Base-by-base conservation (phyloP, 1,140 invertebrate genomes). In the Neodiprion lecontei region DNA sequence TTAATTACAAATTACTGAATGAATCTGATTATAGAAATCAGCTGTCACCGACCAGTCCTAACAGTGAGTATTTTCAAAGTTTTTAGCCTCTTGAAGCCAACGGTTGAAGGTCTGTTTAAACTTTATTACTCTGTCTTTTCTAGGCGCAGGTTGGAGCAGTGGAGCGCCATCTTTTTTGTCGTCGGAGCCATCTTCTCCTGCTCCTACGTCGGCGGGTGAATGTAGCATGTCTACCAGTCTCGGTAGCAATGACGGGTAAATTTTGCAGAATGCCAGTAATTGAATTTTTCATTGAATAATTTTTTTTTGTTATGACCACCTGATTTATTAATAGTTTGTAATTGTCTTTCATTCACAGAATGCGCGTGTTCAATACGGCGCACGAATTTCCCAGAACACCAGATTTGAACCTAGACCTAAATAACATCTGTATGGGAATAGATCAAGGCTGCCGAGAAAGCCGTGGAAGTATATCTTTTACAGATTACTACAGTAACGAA, bases 171-270 rank as follows among this genome's bases (percentile, higher is more conserved):
- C 89, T 23, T 90, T 92, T 53, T 90, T 92, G 5, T 92, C 90
- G 23, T 92, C 91, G 49, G 91, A 91, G 73, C 91, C 91, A 10
- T 94, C 93, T 69, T 95, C 94, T 75, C 92, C 93, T 28, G 90
- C 90, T 14, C 90, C 89, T 48, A 87, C 91, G 3, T 92, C 91
- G 47, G 90, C 89, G 7, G 90, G 89, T 61, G 90, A 91, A 76
- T 91, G 90, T 73, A 91, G 91, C 74, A 91, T 92, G 87, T 92
- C 92, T 0, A 90, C 91, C 48, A 92, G 91, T 80, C 81, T 92
- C 69, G 88, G 91, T 74, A 92, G 91, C 79, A 91, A 88, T 74
- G 91, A 92, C 78, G 91, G 91, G 91, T 92, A 86, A 85, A 83
- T 82, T 83, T 40, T 40, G 28, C 28, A 40, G 28, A 28, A 28